Conservation (phyloP, 2,797 vertebrate genomes). For the Sebastes oblongus region DNA sequence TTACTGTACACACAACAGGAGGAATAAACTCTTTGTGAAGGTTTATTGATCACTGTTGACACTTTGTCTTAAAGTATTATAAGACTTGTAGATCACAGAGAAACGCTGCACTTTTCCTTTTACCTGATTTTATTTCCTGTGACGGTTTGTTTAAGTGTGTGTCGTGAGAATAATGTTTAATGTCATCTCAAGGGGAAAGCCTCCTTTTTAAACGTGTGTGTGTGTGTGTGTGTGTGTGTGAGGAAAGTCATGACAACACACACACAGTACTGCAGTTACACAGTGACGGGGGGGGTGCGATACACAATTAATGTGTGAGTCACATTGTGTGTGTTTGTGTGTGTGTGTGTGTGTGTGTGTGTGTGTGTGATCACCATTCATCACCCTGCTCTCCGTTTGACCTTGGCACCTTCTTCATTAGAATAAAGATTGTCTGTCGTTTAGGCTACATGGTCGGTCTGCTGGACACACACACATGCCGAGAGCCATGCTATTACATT, state of each 20-base stretch:
- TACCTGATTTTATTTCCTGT: constrained; percentile 34
- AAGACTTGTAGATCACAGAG: not conserved
- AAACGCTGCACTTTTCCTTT: not conserved
- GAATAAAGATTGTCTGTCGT: constrained; percentile 98
- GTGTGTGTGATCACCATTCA: constrained; percentile 79
- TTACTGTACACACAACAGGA: not conserved
- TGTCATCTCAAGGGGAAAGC: constrained; percentile 56
- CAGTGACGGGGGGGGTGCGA: constrained; percentile 15
- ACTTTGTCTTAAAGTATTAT: not conserved
- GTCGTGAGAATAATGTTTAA: constrained; percentile 42
- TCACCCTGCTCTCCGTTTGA: constrained; percentile 93
- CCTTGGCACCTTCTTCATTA: constrained; percentile 98
- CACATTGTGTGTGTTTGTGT: not conserved
- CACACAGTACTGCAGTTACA: no score
- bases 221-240: not conserved
- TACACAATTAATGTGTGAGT: constrained; percentile 47
- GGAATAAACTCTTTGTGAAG: not conserved
- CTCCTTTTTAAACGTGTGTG: constrained; percentile 5
- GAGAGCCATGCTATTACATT: constrained; percentile 33
- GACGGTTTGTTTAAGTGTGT: constrained; percentile 37
- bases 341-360: not conserved
- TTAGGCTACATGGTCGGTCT: constrained; percentile 92
- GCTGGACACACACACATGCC: constrained; percentile 82
- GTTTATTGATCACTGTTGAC: not conserved
- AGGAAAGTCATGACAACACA: no score